Base-by-base conservation (phyloP, 2,113 vertebrate genomes). In the Motacilla alba region DNA sequence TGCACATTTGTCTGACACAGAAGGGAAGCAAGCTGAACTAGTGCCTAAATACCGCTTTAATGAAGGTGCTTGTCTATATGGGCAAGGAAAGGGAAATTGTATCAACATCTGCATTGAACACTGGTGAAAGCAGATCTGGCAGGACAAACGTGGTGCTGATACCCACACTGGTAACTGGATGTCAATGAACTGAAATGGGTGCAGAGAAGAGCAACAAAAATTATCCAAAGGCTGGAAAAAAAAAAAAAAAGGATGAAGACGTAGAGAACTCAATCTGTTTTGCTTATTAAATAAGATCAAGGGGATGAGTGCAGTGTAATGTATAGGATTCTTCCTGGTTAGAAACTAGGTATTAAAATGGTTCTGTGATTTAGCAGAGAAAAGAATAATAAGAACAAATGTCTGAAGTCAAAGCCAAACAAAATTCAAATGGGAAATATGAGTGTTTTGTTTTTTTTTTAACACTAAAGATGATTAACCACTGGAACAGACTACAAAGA, bases 391-490 rank as follows among this genome's bases (percentile, higher is more conserved):
- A 84, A 82, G 77, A 94, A 87, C 49, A 73, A 93, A 81, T 60
- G 70, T 79, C 84, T 94, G 93, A 97, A 96, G 73, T 87, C 59
- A 84, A 91, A 91, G 91, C 91, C 95, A 95, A 94, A 94, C 73
- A 84, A 93, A 94, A 89, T 72, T 92, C 64, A 64, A 87, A 92
- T 82, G 41, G 87, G 91, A 94, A 96, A 87, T 70, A 70, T 6
- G 58, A 91, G 46, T 6, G 22, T 22, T 15, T 6, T 30, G 15
- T 6, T 30, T 33, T 62, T 66, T 77, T 78, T 82, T 56, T 95
- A 86, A 89, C 89, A 78, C 68, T 67, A 73, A 66, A 50, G 46
- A 46, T 83, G 88, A 90, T 96, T 91, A 87, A 95, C 58, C 69
- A 87, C 77, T 94, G 94, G 93, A 87, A 92, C 66, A 87, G 79